These are phyloP conservation scores for Limonius californicus DNA, from an alignment of 1,140 invertebrate species.

Conservation along the genomic window DNA sequence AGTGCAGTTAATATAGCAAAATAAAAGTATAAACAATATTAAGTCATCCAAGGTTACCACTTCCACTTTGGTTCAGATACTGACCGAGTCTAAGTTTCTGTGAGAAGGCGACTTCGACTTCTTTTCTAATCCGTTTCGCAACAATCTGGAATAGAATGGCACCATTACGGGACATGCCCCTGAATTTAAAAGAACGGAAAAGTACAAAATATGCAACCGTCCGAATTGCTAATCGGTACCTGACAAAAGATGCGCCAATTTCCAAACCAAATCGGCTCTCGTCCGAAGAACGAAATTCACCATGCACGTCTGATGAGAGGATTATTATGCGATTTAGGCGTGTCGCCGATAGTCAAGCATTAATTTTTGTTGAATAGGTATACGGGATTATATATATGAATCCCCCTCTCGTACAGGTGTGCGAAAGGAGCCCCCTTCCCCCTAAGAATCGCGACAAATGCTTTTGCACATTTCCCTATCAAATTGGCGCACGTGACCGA, in stretches of 20 bases:
- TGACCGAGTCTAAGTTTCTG: neutral
- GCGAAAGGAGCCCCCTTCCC: neutral
- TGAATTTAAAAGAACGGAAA: conserved; percentile 2
- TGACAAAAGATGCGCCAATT: neutral
- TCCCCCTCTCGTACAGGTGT: conserved; percentile 7
- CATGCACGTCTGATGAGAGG: neutral
- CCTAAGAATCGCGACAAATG: neutral
- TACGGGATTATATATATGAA: conserved; percentile 8
- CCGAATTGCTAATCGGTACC: neutral
- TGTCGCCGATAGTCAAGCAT: neutral
- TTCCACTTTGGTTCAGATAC: conserved; percentile 1
- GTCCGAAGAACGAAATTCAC: neutral
- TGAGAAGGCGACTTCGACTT: neutral
- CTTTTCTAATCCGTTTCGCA: conserved; percentile 8
- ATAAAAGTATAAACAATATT: conserved; percentile 8
- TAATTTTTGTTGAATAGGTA: conserved; percentile 6
- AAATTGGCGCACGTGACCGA: neutral
- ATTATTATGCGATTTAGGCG: neutral
- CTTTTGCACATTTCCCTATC: neutral
- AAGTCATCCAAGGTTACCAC: conserved; percentile 9
- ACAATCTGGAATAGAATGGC: conserved; percentile 1
- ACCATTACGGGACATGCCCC: neutral
- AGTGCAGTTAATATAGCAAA: neutral
- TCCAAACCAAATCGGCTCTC: neutral
- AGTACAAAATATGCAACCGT: neutral